A percentile compares a stretch with the other conserved stretches of the same genome.
These are phyloP conservation scores for Ormyrus nitidulus DNA, from an alignment of 2,888 invertebrate genomes.

Conservation along the genomic window DNA sequence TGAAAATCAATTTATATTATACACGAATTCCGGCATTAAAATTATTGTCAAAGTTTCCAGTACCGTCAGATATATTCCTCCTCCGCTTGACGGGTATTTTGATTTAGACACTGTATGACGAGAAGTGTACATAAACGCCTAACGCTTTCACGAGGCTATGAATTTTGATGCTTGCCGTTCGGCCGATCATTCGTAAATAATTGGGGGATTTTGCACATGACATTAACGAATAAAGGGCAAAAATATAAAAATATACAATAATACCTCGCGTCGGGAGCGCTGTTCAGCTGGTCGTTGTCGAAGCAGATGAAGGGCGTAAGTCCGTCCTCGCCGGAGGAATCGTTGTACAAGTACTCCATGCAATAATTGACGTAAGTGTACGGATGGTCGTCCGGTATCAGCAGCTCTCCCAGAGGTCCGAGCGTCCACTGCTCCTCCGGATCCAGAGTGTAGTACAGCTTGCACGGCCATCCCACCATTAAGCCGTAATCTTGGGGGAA, in stretches of 20 bases:
- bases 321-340: conserved; percentile 24
- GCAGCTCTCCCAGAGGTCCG: conserved; percentile 63
- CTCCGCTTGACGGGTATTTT: too few species aligned
- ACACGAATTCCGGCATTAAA: too few species aligned
- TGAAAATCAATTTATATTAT: too few species aligned
- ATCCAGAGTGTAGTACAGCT: conserved; percentile 58
- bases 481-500: conserved; percentile 67
- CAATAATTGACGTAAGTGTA: conserved; percentile 67
- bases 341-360: conserved; percentile 65
- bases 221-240: neutral
- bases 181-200: too few species aligned
- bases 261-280: neutral
- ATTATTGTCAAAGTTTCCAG: too few species aligned
- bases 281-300: conserved; percentile 44
- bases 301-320: conserved; percentile 69
- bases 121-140: too few species aligned
- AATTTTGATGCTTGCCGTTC: too few species aligned
- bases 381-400: conserved; percentile 42
- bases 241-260: too few species aligned
- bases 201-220: too few species aligned
- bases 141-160: too few species aligned
- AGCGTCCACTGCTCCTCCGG: conserved; percentile 63
- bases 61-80: too few species aligned
- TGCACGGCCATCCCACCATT: conserved; percentile 63
- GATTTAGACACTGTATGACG: too few species aligned